Evolutionary conservation across 2,888 invertebrate genomes (phyloP).

Genomic region (Folsomia manolachei): DNA sequence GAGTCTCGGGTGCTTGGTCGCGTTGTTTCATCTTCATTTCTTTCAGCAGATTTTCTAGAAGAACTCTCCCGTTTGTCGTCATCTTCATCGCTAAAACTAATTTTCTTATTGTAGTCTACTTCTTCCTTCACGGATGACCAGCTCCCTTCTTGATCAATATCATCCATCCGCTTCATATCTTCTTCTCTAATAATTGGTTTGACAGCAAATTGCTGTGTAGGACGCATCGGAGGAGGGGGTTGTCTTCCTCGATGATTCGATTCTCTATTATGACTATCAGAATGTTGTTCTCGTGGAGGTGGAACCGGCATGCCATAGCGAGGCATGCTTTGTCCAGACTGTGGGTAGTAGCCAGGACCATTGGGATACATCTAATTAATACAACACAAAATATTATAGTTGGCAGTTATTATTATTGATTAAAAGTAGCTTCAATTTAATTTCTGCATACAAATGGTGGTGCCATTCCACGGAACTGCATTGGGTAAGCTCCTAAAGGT

Average conservation of each 20-base stretch:
- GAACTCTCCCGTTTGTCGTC: slow-evolving; percentile 31
- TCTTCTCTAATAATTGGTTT: slow-evolving; percentile 48
- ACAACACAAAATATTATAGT: not conserved
- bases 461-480: slow-evolving; percentile 44
- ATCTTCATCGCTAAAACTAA: slow-evolving; percentile 49
- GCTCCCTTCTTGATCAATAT: slow-evolving; percentile 47
- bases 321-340: slow-evolving; percentile 33
- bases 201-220: slow-evolving; percentile 42
- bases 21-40: slow-evolving; percentile 32
- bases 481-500: slow-evolving; percentile 45
- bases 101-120: slow-evolving; percentile 50
- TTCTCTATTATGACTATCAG: slow-evolving; percentile 22
- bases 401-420: not conserved
- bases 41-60: slow-evolving; percentile 22
- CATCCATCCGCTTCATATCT: slow-evolving; percentile 49
- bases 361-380: slow-evolving; percentile 40
- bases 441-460: slow-evolving; percentile 40
- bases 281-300: slow-evolving; percentile 38
- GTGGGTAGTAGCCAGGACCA: slow-evolving; percentile 42
- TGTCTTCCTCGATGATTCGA: slow-evolving; percentile 12
- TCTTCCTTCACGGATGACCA: slow-evolving; percentile 49
- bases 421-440: not conserved
- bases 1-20: not conserved
- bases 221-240: slow-evolving; percentile 30
- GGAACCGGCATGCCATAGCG: slow-evolving; percentile 48